Conservation (phyloP, 92 coral and sea anemone genomes). For the Galaxea fascicularis region DNA sequence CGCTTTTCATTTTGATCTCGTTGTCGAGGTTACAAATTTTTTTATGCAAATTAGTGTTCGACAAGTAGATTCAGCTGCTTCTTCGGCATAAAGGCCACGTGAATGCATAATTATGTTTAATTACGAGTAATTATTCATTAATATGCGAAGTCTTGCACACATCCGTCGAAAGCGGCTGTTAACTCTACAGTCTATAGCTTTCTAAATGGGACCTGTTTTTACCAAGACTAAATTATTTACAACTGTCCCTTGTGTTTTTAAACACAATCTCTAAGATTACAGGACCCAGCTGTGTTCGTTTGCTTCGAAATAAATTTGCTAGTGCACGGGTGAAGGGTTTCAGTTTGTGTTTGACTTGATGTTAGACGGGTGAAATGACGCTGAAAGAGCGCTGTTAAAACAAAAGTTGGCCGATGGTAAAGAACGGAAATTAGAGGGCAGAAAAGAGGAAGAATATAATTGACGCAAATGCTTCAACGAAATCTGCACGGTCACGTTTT, state of each 20-base stretch:
- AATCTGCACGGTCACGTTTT: not conserved
- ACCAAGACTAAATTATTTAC: not conserved
- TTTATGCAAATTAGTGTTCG: constrained; percentile 28
- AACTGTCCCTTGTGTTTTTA: not conserved
- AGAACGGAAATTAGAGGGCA: constrained; percentile 9
- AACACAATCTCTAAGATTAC: too few relatives aligned
- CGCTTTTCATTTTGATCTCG: constrained; percentile 9
- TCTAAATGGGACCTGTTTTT: not conserved
- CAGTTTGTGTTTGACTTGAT: not conserved
- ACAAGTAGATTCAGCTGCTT: constrained; percentile 51
- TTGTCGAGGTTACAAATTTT: constrained; percentile 23
- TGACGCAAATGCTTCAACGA: not conserved
- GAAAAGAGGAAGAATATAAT: not conserved
- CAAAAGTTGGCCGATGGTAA: not conserved
- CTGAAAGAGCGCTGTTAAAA: not conserved
- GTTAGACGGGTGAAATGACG: not conserved
- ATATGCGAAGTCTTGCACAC: constrained; percentile 4
- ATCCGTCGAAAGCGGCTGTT: constrained; percentile 5
- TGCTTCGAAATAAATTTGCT: not conserved
- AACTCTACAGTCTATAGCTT: not conserved
- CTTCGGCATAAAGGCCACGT: not conserved
- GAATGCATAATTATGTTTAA: constrained; percentile 16
- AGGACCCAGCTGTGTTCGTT: not conserved
- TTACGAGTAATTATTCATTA: constrained; percentile 5
- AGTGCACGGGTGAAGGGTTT: not conserved